Percentiles rank a stretch among this genome's conserved stretches.
These are phyloP conservation scores for Agapornis roseicollis DNA, from an alignment of 2,113 vertebrate species.

Conservation along the genomic window DNA sequence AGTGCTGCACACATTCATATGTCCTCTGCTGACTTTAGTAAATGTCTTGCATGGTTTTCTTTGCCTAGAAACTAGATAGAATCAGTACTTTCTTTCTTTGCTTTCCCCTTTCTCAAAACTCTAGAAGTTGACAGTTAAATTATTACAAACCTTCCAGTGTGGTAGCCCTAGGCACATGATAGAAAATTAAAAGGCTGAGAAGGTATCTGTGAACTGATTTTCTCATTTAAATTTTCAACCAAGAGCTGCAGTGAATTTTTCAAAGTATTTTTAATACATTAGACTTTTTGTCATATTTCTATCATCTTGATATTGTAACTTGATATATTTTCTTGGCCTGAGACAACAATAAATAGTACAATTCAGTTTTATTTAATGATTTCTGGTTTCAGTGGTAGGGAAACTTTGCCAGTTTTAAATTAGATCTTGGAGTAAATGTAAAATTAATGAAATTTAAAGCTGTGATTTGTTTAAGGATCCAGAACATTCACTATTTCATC, in stretches of 20 bases:
- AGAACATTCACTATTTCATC: slow-evolving; percentile 64
- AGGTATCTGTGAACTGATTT: slow-evolving; percentile 1
- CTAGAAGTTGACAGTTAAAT: neutral
- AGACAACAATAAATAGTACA: slow-evolving; percentile 50
- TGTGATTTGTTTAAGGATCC: slow-evolving; percentile 65
- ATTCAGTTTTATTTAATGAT: slow-evolving; percentile 37
- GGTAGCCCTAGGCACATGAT: neutral
- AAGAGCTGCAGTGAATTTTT: neutral
- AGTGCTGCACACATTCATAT: neutral
- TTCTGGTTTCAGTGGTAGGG: slow-evolving; percentile 17
- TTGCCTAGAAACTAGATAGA: neutral
- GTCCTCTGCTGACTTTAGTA: neutral
- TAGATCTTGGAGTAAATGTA: slow-evolving; percentile 61
- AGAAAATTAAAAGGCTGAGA: neutral
- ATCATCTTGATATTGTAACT: neutral
- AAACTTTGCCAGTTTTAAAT: slow-evolving; percentile 57
- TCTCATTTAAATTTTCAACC: slow-evolving; percentile 33
- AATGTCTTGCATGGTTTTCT: neutral
- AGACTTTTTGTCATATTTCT: neutral
- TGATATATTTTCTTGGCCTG: slow-evolving; percentile 6
- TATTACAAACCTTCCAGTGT: slow-evolving; percentile 16
- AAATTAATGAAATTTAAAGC: slow-evolving; percentile 71
- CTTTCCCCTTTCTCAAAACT: neutral
- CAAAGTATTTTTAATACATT: slow-evolving; percentile 5
- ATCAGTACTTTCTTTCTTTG: neutral